Conservation (phyloP, 2,797 vertebrate species). For the Kryptopterus vitreolus region DNA sequence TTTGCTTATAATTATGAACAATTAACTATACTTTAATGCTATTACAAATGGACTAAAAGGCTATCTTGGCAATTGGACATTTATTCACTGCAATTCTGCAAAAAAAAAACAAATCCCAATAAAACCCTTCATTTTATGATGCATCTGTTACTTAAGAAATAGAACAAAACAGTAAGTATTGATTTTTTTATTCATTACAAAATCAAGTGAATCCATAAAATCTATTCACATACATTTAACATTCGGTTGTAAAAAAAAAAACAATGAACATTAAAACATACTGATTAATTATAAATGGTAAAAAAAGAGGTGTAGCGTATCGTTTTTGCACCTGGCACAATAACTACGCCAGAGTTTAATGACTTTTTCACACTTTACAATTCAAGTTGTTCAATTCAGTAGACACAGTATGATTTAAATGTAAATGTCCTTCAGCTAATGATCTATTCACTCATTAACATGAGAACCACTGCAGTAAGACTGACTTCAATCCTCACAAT, state of each 20-base stretch:
- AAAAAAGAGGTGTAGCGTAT: constrained; percentile 32
- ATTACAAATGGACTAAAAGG: constrained; percentile 32
- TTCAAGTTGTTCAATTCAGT: constrained; percentile 20
- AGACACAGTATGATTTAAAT: constrained; percentile 22
- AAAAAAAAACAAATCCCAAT: background rate
- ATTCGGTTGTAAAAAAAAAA: constrained; percentile 45
- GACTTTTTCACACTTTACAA: constrained; percentile 23
- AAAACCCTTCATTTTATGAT: background rate
- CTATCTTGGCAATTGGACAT: constrained; percentile 18
- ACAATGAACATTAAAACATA: constrained; percentile 34
- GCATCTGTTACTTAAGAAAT: background rate
- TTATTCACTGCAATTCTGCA: background rate
- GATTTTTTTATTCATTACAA: constrained; percentile 75
- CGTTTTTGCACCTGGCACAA: constrained; percentile 18
- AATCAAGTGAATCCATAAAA: constrained; percentile 68
- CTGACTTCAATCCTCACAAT: constrained; percentile 8
- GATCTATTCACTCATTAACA: constrained; percentile 27
- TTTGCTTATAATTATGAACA: constrained; percentile 52
- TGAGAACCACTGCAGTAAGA: constrained; percentile 18
- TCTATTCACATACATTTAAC: constrained; percentile 48
- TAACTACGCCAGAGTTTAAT: constrained; percentile 19
- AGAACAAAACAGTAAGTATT: constrained; percentile 44
- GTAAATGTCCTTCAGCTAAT: constrained; percentile 33
- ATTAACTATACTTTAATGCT: constrained; percentile 47
- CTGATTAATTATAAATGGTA: background rate